These are phyloP conservation scores for Catocala nupta DNA, from an alignment of 2,888 invertebrate species.

Conservation along the genomic window DNA sequence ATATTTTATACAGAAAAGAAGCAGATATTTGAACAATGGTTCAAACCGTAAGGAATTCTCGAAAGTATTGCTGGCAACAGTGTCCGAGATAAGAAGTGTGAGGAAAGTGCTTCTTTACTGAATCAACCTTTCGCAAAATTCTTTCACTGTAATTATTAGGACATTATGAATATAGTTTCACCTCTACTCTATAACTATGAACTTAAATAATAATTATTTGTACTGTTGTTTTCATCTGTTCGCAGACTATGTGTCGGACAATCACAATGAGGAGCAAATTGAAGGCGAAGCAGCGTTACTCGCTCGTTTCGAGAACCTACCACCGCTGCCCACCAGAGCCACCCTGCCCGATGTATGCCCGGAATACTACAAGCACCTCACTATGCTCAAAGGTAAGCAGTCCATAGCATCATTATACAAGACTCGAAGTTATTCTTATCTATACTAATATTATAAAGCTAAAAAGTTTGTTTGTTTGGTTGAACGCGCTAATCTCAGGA, in stretches of 20 bases:
- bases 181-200: no score
- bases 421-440: not conserved
- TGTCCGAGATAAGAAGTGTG: no score
- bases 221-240: not conserved
- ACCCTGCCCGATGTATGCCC: constrained; percentile 56
- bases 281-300: constrained; percentile 66
- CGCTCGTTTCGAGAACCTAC: constrained; percentile 55
- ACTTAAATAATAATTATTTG: not conserved
- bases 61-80: no score
- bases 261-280: constrained; percentile 36
- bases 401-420: not conserved
- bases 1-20: no score
- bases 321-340: constrained; percentile 60
- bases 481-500: no score
- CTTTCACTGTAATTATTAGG: not conserved
- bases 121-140: not conserved
- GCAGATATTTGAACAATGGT: no score
- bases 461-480: no score
- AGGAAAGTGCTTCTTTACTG: no score
- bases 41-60: no score
- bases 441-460: no score
- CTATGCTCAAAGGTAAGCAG: constrained; percentile 64
- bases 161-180: no score
- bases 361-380: constrained; percentile 64
- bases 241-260: constrained; percentile 31